These are phyloP conservation scores for Eretmocerus hayati DNA, from an alignment of 2,888 invertebrate genomes.

Conservation along the genomic window DNA sequence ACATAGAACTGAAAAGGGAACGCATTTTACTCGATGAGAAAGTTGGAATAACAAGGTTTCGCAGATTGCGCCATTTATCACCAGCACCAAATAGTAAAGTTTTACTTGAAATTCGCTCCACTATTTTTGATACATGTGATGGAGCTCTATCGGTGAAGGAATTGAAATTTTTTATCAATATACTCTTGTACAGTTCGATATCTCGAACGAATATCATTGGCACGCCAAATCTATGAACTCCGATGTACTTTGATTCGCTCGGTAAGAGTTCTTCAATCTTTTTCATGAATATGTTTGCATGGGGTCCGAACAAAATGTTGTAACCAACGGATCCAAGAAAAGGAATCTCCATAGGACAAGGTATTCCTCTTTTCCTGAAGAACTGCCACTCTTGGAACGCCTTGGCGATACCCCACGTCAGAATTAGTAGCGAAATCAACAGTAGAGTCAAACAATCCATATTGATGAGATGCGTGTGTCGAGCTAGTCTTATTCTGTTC, in stretches of 20 bases:
- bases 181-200: constrained; percentile 30
- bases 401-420: neutral
- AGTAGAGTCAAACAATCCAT: neutral
- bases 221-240: constrained; percentile 28
- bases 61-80: constrained; percentile 50
- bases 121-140: constrained; percentile 12
- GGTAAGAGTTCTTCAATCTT: neutral
- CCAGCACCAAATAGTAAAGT: constrained; percentile 33
- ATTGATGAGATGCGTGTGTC: neutral
- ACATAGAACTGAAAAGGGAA: constrained; percentile 49
- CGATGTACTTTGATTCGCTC: constrained; percentile 23
- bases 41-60: constrained; percentile 50
- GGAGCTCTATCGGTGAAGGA: constrained; percentile 29
- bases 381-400: neutral
- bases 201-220: constrained; percentile 30
- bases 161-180: constrained; percentile 32
- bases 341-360: neutral
- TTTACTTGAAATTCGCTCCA: constrained; percentile 26
- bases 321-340: neutral
- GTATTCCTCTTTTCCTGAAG: neutral
- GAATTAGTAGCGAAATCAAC: neutral
- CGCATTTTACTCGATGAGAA: constrained; percentile 56
- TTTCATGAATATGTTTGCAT: neutral
- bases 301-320: neutral
- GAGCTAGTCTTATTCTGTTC: too few relatives aligned